phyloP scores from a whole-genome alignment of 2,888 invertebrate species.

The Aporophyla lueneburgensis region DNA sequence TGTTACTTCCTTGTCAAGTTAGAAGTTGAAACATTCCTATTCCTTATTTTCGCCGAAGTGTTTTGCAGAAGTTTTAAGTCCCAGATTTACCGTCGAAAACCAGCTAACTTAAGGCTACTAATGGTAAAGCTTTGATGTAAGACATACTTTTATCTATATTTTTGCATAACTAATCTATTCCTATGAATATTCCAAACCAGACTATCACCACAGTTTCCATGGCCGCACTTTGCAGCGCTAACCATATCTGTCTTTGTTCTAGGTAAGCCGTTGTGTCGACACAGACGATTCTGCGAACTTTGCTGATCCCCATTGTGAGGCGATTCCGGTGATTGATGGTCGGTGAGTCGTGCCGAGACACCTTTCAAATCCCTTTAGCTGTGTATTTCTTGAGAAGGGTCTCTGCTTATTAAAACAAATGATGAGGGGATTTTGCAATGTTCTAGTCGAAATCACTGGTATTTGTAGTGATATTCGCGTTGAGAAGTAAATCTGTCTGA shows the following conservation, averaged over 20 bases:
- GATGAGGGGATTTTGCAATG: neutral
- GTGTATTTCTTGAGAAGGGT: slow-evolving; percentile 19
- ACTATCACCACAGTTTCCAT: slow-evolving; percentile 18
- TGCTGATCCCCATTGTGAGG: slow-evolving; percentile 63
- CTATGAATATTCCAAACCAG: neutral
- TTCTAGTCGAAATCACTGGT: neutral
- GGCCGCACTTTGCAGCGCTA: slow-evolving; percentile 54
- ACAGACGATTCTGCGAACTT: slow-evolving; percentile 70
- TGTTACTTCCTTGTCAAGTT: neutral
- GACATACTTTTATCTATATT: neutral
- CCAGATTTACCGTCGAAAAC: no score
- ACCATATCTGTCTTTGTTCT: slow-evolving; percentile 76
- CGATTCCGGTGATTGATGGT: slow-evolving; percentile 68
- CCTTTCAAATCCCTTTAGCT: slow-evolving; percentile 37
- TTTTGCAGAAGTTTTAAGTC: neutral
- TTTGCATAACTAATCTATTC: neutral
- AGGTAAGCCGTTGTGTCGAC: slow-evolving; percentile 76
- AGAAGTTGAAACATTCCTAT: no score
- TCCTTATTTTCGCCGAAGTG: neutral
- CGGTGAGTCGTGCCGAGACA: slow-evolving; percentile 44
- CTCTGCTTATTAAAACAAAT: slow-evolving; percentile 27
- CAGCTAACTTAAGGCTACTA: no score
- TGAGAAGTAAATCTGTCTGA: neutral
- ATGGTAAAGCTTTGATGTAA: no score
- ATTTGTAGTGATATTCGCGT: neutral